A percentile compares a stretch with the other conserved stretches of the same genome.
Conservation (phyloP, 2,888 invertebrate species). For the Drosophila meridionalis region DNA sequence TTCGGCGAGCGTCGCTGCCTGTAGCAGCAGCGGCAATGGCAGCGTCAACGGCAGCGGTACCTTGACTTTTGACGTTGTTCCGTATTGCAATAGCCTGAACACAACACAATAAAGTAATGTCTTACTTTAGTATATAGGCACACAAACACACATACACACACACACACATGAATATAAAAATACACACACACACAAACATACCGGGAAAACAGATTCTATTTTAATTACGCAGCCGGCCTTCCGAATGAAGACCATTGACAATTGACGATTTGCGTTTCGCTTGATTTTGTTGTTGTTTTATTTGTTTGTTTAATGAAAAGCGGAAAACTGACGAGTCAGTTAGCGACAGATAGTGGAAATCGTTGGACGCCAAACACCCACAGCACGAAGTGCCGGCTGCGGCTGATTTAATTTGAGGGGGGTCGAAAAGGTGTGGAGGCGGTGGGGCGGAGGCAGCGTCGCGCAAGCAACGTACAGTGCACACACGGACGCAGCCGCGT, state of each 20-base stretch:
- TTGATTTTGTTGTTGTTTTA: slow-evolving; percentile 30
- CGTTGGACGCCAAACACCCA: slow-evolving; percentile 67
- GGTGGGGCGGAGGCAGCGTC: not conserved
- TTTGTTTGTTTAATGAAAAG: slow-evolving; percentile 49
- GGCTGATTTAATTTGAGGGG: slow-evolving; percentile 7
- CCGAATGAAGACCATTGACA: slow-evolving; percentile 65
- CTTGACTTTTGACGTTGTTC: slow-evolving; percentile 75
- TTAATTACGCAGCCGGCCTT: slow-evolving; percentile 73
- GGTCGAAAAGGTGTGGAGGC: slow-evolving; percentile 15
- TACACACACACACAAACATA: slow-evolving; percentile 5
- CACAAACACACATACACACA: slow-evolving; percentile 13
- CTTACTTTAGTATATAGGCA: slow-evolving; percentile 21
- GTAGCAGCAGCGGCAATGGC: slow-evolving; percentile 19
- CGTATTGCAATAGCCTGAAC: slow-evolving; percentile 62
- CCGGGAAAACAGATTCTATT: slow-evolving; percentile 55
- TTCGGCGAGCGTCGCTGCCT: slow-evolving; percentile 16
- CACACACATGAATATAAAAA: slow-evolving; percentile 7
- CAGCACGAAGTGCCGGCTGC: slow-evolving; percentile 45
- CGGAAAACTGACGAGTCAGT: slow-evolving; percentile 58
- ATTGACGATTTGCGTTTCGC: slow-evolving; percentile 64
- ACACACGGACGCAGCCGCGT: slow-evolving; percentile 64
- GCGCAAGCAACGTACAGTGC: slow-evolving; percentile 28
- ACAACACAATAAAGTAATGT: slow-evolving; percentile 35
- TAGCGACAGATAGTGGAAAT: slow-evolving; percentile 23
- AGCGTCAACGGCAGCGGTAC: slow-evolving; percentile 40